phyloP scores from a whole-genome alignment of 1,140 invertebrate species.

The Teleogryllus occipitalis region DNA sequence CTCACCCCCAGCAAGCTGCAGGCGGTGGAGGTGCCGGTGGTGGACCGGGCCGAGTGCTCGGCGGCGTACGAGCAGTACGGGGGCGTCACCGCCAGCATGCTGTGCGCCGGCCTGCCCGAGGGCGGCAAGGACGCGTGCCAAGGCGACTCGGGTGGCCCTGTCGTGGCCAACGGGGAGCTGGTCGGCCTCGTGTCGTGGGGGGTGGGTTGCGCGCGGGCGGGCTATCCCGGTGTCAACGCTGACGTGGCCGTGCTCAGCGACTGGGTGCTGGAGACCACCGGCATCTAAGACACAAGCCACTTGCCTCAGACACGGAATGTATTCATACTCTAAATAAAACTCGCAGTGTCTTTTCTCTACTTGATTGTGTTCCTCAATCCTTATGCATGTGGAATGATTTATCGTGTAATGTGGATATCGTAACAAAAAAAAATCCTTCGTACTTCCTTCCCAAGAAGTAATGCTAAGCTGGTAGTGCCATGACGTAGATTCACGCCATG shows the following conservation, averaged over 20 bases:
- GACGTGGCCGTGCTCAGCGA: conserved; percentile 40
- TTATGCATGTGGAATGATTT: too few relatives aligned
- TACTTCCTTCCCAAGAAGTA: too few relatives aligned
- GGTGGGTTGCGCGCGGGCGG: conserved; percentile 48
- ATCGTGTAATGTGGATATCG: too few relatives aligned
- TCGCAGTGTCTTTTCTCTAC: too few relatives aligned
- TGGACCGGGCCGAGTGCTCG: conserved; percentile 10
- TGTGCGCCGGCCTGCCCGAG: conserved; percentile 32
- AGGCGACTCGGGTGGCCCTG: conserved; percentile 48
- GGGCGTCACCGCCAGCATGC: conserved; percentile 24
- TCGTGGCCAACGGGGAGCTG: conserved; percentile 39
- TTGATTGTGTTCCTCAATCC: too few relatives aligned
- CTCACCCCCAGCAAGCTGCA: conserved; percentile 8
- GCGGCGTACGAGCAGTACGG: conserved; percentile 22
- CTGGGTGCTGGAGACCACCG: conserved; percentile 31
- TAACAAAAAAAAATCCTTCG: too few relatives aligned
- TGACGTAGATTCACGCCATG: too few relatives aligned
- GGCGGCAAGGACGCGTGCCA: conserved; percentile 31
- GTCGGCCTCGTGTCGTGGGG: conserved; percentile 66
- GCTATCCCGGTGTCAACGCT: conserved; percentile 52
- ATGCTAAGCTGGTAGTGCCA: too few relatives aligned
- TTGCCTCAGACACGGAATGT: too few relatives aligned
- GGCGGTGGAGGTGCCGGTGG: conserved; percentile 2
- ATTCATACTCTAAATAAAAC: too few relatives aligned
- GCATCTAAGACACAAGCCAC: too few relatives aligned